Conservation (phyloP, 2,888 invertebrate genomes). For the Myathropa florea region DNA sequence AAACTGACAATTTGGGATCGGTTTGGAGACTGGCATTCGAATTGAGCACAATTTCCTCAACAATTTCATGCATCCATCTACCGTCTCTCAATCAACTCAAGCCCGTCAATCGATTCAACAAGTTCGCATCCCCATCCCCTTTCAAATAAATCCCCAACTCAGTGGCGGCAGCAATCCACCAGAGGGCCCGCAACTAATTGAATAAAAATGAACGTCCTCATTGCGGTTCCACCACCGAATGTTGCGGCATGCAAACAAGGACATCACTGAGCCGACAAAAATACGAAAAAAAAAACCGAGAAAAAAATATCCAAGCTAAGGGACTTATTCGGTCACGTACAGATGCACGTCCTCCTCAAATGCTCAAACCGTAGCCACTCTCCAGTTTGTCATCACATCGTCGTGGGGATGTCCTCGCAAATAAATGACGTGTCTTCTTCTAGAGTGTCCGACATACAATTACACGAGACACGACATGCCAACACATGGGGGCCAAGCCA, state of each 20-base stretch:
- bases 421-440: slow-evolving; percentile 49
- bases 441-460: slow-evolving; percentile 33
- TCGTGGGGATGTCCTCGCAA: slow-evolving; percentile 20
- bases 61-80: too few species aligned
- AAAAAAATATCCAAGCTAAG: not conserved
- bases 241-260: slow-evolving; percentile 38
- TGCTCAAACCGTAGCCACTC: slow-evolving; percentile 24
- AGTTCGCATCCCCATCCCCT: too few species aligned
- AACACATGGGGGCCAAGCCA: slow-evolving; percentile 4
- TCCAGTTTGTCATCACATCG: slow-evolving; percentile 13
- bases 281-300: not conserved
- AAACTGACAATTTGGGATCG: too few species aligned
- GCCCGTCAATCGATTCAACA: too few species aligned
- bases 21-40: too few species aligned
- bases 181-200: slow-evolving; percentile 31
- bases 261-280: not conserved
- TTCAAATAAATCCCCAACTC: not conserved
- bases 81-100: too few species aligned
- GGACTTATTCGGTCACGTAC: not conserved
- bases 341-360: slow-evolving; percentile 36
- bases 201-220: slow-evolving; percentile 60
- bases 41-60: too few species aligned
- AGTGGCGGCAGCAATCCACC: not conserved
- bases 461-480: slow-evolving; percentile 3
- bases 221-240: slow-evolving; percentile 44